Evolutionary conservation across 2,888 invertebrate genomes (phyloP).

Genomic region (Epinotia bilunana): DNA sequence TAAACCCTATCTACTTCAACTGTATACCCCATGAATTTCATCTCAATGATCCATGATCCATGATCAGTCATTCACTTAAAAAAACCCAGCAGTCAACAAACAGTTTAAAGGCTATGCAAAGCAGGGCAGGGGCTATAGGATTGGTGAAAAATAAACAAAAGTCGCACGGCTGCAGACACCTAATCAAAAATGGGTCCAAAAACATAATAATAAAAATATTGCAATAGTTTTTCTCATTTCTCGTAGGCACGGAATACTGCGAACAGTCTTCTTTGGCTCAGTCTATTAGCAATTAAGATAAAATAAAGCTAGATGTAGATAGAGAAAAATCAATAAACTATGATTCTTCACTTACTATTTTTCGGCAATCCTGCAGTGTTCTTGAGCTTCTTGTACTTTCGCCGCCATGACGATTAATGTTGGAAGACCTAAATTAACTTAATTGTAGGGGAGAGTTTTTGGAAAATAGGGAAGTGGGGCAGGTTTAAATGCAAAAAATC

Average conservation of each 20-base stretch:
- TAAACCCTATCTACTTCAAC: no score
- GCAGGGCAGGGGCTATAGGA: neutral
- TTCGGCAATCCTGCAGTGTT: constrained; percentile 91
- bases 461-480: constrained; percentile 14
- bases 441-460: constrained; percentile 9
- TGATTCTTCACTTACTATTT: constrained; percentile 87
- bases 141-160: neutral
- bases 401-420: constrained; percentile 60
- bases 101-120: neutral
- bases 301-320: neutral
- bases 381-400: constrained; percentile 90
- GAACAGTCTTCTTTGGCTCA: no score
- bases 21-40: no score
- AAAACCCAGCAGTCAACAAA: no score
- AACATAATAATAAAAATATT: neutral
- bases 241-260: neutral
- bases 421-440: constrained; percentile 11
- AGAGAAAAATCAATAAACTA: constrained; percentile 48
- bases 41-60: no score
- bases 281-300: neutral
- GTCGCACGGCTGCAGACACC: constrained; percentile 3
- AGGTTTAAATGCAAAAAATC: constrained; percentile 25
- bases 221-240: neutral
- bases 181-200: neutral
- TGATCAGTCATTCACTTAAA: no score